phyloP scores from a whole-genome alignment of 2,888 invertebrate genomes.

The Cremastinae sp. region DNA sequence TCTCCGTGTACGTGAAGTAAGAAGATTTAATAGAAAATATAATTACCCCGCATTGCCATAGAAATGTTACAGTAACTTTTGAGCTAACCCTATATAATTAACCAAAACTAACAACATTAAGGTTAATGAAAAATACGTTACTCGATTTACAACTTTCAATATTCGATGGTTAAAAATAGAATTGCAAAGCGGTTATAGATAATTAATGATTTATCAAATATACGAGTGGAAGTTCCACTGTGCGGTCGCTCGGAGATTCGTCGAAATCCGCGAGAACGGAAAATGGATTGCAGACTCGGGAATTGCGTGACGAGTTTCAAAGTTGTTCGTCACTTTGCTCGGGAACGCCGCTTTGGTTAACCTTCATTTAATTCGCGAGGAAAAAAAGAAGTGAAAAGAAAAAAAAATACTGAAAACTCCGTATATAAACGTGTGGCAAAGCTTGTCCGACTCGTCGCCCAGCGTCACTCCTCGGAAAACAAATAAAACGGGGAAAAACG shows the following conservation, averaged over 20 bases:
- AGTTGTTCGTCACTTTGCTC: constrained; percentile 41
- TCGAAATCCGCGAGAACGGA: too few relatives aligned
- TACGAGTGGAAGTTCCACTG: too few relatives aligned
- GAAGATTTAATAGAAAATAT: constrained; percentile 37
- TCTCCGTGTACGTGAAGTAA: constrained; percentile 3
- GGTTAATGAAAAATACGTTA: too few relatives aligned
- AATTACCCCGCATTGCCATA: constrained; percentile 15
- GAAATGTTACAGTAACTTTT: background rate
- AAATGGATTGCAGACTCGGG: constrained; percentile 18
- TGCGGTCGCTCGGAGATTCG: too few relatives aligned
- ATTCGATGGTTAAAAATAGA: too few relatives aligned
- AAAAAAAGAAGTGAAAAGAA: constrained; percentile 46
- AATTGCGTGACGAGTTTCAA: constrained; percentile 50
- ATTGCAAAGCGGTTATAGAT: too few relatives aligned
- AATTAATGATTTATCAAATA: too few relatives aligned
- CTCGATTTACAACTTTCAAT: too few relatives aligned
- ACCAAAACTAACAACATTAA: too few relatives aligned
- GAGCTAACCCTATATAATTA: too few relatives aligned
- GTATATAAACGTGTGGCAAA: constrained; percentile 1
- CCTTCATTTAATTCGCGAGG: constrained; percentile 36
- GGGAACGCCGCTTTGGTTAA: constrained; percentile 41
- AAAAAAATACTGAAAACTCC: constrained; percentile 34
- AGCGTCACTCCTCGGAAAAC: constrained; percentile 54
- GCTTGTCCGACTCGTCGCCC: constrained; percentile 48
- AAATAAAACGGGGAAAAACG: constrained; percentile 56